phyloP scores from a whole-genome alignment of 2,113 vertebrate genomes.

The Cairina moschata region DNA sequence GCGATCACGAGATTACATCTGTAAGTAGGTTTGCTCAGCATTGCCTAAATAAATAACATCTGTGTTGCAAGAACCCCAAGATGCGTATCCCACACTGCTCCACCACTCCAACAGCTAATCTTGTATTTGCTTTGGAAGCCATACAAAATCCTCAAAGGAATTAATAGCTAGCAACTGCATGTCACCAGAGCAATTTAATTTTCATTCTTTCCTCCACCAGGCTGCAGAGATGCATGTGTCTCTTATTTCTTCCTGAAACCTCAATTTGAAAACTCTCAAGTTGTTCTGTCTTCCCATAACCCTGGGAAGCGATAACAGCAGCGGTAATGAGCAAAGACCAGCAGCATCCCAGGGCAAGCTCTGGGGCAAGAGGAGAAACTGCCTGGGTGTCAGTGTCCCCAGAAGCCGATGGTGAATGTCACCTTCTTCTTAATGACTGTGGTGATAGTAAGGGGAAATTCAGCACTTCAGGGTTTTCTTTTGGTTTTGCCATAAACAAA shows the following conservation, averaged over 20 bases:
- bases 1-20: neutral
- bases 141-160: conserved; percentile 44
- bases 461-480: neutral
- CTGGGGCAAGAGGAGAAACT: neutral
- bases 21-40: conserved; percentile 17
- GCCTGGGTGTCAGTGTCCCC: neutral
- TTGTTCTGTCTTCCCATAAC: neutral
- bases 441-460: neutral
- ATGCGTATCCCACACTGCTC: neutral
- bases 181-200: conserved; percentile 42
- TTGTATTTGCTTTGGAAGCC: conserved; percentile 51
- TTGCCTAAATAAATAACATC: conserved; percentile 48
- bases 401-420: neutral
- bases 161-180: conserved; percentile 34
- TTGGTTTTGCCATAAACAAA: neutral
- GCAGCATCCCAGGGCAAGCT: neutral
- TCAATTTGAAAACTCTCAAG: neutral
- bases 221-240: neutral
- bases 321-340: neutral
- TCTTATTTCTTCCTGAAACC: neutral
- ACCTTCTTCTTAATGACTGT: neutral
- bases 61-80: conserved; percentile 10
- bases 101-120: conserved; percentile 15
- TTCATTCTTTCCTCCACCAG: conserved; percentile 9
- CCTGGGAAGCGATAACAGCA: neutral